A percentile compares a stretch with the other conserved stretches of the same genome.
These are phyloP conservation scores for Takifugu bimaculatus DNA, from an alignment of 2,113 vertebrate genomes.

Conservation along the genomic window DNA sequence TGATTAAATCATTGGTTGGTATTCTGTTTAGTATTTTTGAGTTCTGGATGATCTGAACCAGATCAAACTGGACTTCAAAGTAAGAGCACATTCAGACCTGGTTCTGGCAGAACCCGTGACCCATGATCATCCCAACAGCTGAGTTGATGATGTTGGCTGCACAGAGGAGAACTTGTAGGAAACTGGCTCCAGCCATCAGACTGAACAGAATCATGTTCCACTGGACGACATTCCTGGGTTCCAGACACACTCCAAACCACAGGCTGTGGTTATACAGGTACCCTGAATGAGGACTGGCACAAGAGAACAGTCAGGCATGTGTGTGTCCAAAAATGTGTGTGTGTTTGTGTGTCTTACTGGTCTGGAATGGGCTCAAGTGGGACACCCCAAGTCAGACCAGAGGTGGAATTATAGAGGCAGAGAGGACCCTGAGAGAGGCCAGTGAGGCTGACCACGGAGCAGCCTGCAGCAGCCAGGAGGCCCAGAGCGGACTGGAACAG, in stretches of 20 bases:
- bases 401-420: conserved; percentile 64
- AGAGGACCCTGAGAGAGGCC: conserved; percentile 66
- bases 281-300: conserved; percentile 28
- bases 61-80: too few relatives aligned
- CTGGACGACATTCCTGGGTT: conserved; percentile 60
- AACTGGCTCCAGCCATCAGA: conserved; percentile 56
- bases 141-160: conserved; percentile 59
- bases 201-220: conserved; percentile 75
- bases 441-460: conserved; percentile 51
- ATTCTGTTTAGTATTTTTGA: too few relatives aligned
- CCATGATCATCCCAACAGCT: conserved; percentile 62
- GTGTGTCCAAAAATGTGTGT: neutral
- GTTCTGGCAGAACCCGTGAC: conserved; percentile 48
- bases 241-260: conserved; percentile 64
- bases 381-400: conserved; percentile 58
- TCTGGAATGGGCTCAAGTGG: conserved; percentile 45
- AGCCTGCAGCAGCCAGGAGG: conserved; percentile 43
- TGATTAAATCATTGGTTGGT: too few relatives aligned
- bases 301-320: neutral
- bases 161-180: conserved; percentile 64
- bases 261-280: conserved; percentile 62
- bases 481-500: conserved; percentile 48
- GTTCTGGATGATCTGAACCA: too few relatives aligned
- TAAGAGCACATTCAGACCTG: conserved; percentile 45
- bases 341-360: conserved; percentile 34